A percentile compares a stretch with the other conserved stretches of the same genome.
phyloP scores from a whole-genome alignment of 2,113 vertebrate genomes.

The Siniperca chuatsi region DNA sequence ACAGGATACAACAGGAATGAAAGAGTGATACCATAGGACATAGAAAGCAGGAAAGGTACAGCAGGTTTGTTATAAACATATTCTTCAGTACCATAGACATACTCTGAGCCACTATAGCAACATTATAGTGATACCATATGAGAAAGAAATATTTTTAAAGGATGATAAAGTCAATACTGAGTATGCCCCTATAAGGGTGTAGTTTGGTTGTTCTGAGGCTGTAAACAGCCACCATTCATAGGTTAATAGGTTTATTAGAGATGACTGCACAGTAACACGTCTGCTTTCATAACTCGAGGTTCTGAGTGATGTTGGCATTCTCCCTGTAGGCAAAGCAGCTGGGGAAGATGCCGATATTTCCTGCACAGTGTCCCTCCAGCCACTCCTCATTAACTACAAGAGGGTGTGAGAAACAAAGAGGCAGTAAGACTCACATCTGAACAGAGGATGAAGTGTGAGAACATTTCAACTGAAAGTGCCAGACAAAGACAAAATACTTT shows the following conservation, averaged over 20 bases:
- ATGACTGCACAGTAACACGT: not conserved
- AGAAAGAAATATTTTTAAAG: not conserved
- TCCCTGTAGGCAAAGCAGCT: constrained; percentile 87
- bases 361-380: constrained; percentile 89
- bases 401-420: not conserved
- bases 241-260: not conserved
- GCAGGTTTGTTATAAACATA: constrained; percentile 5
- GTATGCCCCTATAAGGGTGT: not conserved
- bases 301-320: not conserved
- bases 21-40: not conserved
- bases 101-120: not conserved
- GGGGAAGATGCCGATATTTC: constrained; percentile 90
- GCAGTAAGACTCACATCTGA: not conserved
- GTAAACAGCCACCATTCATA: not conserved
- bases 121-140: not conserved
- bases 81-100: not conserved
- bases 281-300: not conserved
- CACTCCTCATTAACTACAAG: constrained; percentile 90
- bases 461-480: not conserved
- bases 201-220: not conserved
- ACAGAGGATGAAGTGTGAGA: not conserved
- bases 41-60: not conserved
- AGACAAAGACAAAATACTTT: not conserved
- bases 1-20: too few species aligned
- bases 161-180: not conserved